Base-by-base conservation (phyloP, 2,113 vertebrate genomes). In the Apodemus sylvaticus region DNA sequence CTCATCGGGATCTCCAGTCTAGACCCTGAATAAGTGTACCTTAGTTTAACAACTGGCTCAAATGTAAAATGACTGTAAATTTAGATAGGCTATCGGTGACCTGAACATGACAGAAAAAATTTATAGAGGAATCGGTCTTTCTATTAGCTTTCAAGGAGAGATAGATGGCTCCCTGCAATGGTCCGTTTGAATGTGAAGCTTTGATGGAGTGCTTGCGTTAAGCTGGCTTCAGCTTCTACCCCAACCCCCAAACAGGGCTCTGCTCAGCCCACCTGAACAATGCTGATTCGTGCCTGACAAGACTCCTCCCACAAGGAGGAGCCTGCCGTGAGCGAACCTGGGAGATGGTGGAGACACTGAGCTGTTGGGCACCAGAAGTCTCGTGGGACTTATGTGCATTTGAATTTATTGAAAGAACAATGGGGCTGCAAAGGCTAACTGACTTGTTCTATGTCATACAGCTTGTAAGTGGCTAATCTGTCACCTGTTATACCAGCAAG, bases 91-190 rank as follows among this genome's bases (percentile, higher is more conserved):
- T 73, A 36, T 48, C 26, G 53, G 29, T 26, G 77, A 8, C 55
- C 71, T 92, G n/a, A n/a, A 89, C 95, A 96, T n/a, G 42, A 90
- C 58, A 51, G 86, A 91, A 55, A 36, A 68, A 45, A 68, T 86
- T 88, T 78, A 85, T 39, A 78, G 86, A 92, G 86, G 92, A 93
- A 94, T 83, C 90, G 60, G 39, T 70, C 76, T 88, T 95, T 86
- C 85, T 86, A 64, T 77, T 93, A 90, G 77, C 60, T 94, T 96
- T 93, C 39, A 86, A 94, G 81, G 81, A 83, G 73, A 96, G 85
- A 96, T 9, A 92, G 68, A 94, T 92, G 92, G 51, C 79, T 96
- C 55, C 5, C 48, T 76, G 81, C 96, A 94, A 93, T 62, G 68
- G 79, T 29, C 53, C 87, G 55, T 55, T 94, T 85, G 60, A 92